These are phyloP conservation scores for Agapornis canus DNA, from an alignment of 2,797 vertebrate species.

Conservation along the genomic window DNA sequence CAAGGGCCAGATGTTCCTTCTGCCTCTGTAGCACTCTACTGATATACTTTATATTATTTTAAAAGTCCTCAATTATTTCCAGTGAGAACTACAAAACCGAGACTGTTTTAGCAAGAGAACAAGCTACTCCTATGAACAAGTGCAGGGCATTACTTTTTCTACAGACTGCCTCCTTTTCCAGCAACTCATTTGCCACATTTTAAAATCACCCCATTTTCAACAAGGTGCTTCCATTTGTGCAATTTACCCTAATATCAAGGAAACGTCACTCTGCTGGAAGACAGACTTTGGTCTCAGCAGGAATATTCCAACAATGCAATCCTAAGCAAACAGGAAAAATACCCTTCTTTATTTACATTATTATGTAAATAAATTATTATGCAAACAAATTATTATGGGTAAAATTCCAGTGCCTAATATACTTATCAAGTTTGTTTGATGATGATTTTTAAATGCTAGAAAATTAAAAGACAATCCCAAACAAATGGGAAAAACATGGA, in stretches of 20 bases:
- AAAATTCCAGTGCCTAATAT: neutral
- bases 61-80: neutral
- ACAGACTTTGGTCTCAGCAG: slow-evolving; percentile 28
- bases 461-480: slow-evolving; percentile 3
- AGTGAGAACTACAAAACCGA: neutral
- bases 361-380: neutral
- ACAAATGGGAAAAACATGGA: neutral
- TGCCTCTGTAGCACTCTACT: neutral
- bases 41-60: neutral
- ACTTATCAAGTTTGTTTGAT: slow-evolving; percentile 27
- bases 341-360: slow-evolving; percentile 3
- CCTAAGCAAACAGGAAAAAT: slow-evolving; percentile 20
- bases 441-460: slow-evolving; percentile 18
- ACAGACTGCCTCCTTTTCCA: neutral
- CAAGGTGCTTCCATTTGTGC: neutral
- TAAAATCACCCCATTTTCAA: neutral
- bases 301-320: slow-evolving; percentile 28
- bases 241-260: slow-evolving; percentile 43
- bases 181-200: neutral
- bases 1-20: slow-evolving; percentile 35
- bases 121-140: neutral
- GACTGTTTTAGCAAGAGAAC: neutral
- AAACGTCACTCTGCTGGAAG: slow-evolving; percentile 18
- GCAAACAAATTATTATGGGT: slow-evolving; percentile 13
- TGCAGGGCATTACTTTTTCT: neutral